Evolutionary conservation across 1,140 invertebrate species (phyloP).

Genomic region (Microplitis demolitor): DNA sequence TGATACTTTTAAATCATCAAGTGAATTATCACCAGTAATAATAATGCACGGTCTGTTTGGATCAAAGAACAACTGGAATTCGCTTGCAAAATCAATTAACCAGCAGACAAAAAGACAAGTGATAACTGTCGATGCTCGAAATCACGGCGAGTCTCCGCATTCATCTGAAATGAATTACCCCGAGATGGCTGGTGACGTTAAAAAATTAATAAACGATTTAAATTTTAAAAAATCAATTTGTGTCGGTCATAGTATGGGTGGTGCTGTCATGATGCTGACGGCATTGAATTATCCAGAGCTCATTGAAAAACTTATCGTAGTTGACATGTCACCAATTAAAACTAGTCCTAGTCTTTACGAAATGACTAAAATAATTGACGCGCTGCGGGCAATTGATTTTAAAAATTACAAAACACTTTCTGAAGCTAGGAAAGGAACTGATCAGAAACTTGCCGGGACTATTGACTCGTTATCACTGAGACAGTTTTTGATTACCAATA

Average conservation of each 20-base stretch:
- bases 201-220: slow-evolving; percentile 68
- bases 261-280: slow-evolving; percentile 79
- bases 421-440: slow-evolving; percentile 43
- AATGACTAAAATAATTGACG: slow-evolving; percentile 70
- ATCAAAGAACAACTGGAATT: slow-evolving; percentile 84
- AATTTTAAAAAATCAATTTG: slow-evolving; percentile 68
- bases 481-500: slow-evolving; percentile 78
- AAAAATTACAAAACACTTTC: slow-evolving; percentile 67
- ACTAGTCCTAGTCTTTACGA: slow-evolving; percentile 67
- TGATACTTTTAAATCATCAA: background rate
- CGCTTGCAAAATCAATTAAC: slow-evolving; percentile 75
- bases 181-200: slow-evolving; percentile 75
- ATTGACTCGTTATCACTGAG: slow-evolving; percentile 35
- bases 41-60: slow-evolving; percentile 88
- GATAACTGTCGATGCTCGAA: slow-evolving; percentile 82
- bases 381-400: slow-evolving; percentile 68
- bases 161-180: slow-evolving; percentile 71
- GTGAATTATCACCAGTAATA: slow-evolving; percentile 66
- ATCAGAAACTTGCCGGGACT: background rate
- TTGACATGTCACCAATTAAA: slow-evolving; percentile 82
- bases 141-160: slow-evolving; percentile 91
- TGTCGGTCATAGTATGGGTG: slow-evolving; percentile 92
- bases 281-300: slow-evolving; percentile 75
- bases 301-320: slow-evolving; percentile 79
- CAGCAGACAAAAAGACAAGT: slow-evolving; percentile 71